phyloP scores from a whole-genome alignment of 2,888 invertebrate genomes.

The Scaeva pyrastri region DNA sequence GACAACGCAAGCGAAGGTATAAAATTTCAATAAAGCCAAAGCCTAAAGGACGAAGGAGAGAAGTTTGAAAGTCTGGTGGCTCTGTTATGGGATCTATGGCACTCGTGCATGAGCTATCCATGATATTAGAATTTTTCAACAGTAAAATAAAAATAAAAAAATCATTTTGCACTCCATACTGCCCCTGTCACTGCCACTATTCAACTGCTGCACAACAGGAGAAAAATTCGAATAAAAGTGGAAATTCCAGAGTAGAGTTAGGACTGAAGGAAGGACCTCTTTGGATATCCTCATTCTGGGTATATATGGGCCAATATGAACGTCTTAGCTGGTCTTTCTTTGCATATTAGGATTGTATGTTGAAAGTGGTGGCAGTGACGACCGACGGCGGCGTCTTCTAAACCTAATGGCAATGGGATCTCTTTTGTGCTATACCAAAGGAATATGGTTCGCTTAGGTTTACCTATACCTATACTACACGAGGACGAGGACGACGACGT shows the following conservation, averaged over 20 bases:
- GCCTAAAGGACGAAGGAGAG: conserved; percentile 39
- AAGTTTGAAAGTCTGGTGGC: conserved; percentile 10
- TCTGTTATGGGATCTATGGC: not conserved
- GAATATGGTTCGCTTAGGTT: conserved; percentile 28
- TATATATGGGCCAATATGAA: conserved; percentile 32
- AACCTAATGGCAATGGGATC: conserved; percentile 44
- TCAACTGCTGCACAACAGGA: conserved; percentile 2
- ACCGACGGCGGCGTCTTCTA: conserved; percentile 28
- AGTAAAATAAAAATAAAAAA: conserved; percentile 49
- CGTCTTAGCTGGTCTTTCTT: conserved; percentile 48
- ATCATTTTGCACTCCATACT: conserved; percentile 31
- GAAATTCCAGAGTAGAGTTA: conserved; percentile 57
- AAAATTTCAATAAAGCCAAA: conserved; percentile 70
- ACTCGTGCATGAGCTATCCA: conserved; percentile 52
- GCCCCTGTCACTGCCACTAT: too few relatives aligned
- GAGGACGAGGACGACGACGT: too few relatives aligned
- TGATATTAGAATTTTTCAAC: conserved; percentile 65
- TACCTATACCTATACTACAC: not conserved
- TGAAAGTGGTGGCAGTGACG: not conserved
- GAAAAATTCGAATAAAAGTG: conserved; percentile 58
- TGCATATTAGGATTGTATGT: conserved; percentile 56
- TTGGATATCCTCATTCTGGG: conserved; percentile 24
- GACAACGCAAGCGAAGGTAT: conserved; percentile 37
- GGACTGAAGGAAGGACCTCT: conserved; percentile 51
- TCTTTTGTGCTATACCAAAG: conserved; percentile 38